Evolutionary conservation across 2,113 vertebrate genomes (phyloP).

Genomic region (Copsychus sechellarum): DNA sequence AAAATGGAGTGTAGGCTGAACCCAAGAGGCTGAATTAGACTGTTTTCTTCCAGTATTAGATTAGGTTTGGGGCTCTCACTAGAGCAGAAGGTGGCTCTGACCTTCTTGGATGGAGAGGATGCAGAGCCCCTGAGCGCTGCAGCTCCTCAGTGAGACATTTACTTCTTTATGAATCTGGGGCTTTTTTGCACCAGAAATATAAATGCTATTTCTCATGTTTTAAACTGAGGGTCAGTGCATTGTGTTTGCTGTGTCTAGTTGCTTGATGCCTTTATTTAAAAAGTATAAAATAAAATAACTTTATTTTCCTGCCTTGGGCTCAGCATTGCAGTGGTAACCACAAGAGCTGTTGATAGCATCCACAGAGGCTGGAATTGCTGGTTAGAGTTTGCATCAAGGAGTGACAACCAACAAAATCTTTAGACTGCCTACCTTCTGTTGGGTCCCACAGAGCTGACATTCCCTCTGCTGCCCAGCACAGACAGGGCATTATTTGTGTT

Average conservation of each 20-base stretch:
- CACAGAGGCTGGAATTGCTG: neutral
- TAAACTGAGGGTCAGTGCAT: neutral
- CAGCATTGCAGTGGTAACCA: neutral
- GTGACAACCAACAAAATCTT: neutral
- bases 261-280: neutral
- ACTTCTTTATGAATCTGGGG: neutral
- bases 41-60: neutral
- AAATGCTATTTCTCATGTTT: neutral
- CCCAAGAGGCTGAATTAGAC: neutral
- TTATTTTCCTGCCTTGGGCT: neutral
- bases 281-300: neutral
- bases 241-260: neutral
- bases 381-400: neutral
- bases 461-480: neutral
- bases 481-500: neutral
- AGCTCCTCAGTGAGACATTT: neutral
- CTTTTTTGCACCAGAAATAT: neutral
- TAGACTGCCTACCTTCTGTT: neutral
- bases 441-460: fast-evolving
- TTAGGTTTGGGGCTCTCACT: neutral
- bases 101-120: neutral
- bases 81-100: neutral
- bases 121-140: neutral
- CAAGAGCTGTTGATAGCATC: neutral
- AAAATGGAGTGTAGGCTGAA: neutral